Base-by-base conservation (phyloP, 2,888 invertebrate species). In the Pecten maximus region DNA sequence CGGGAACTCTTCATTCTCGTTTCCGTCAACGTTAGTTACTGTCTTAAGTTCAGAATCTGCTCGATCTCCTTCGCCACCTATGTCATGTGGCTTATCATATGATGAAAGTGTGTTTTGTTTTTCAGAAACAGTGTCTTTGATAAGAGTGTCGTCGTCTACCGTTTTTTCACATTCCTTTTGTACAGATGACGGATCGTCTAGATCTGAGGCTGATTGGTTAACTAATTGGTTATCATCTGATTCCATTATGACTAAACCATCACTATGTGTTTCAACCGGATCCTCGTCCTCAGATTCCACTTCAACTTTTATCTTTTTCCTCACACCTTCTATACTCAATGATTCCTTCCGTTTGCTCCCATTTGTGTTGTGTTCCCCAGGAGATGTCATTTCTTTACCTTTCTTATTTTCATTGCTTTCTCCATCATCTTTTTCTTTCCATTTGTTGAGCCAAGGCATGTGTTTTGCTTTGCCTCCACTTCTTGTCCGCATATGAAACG, bases 401-500 rank as follows among this genome's bases (percentile, higher is more conserved):
- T 28, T 74, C 35, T 35, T 35, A 28, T 28, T 28, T 74, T 74
- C 74, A 74, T 23, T 74, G 74, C 35, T 74, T 23, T 60, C 23
- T 6, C 2, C 28, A 74, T 74, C 74, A 28, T 28, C 28, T 10
- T 74, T 44, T 6, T 44, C 35, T 74, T 74, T 74, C 74, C 74
- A 74, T 35, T 74, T 74, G 35, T 74, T 35, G 28, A 74, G 74
- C 74, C 74, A 74, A 0, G 74, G 74, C 74, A 74, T 74, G 74
- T 35, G 74, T 28, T 74, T 74, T 74, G 74, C 74, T 35, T 74
- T 74, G 0, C 74, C 74, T 35, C 74, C 74, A 35, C 74, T 74
- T 74, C 74, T 74, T 74, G 74, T 74, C 28, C 74, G 28, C 74
- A 74, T 74, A 23, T 35, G 74, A 28, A 74, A 74, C 35, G 74